Percentiles rank a stretch among this genome's conserved stretches.
Conservation (phyloP, 1,140 invertebrate species). For the Drosophila hydei region DNA sequence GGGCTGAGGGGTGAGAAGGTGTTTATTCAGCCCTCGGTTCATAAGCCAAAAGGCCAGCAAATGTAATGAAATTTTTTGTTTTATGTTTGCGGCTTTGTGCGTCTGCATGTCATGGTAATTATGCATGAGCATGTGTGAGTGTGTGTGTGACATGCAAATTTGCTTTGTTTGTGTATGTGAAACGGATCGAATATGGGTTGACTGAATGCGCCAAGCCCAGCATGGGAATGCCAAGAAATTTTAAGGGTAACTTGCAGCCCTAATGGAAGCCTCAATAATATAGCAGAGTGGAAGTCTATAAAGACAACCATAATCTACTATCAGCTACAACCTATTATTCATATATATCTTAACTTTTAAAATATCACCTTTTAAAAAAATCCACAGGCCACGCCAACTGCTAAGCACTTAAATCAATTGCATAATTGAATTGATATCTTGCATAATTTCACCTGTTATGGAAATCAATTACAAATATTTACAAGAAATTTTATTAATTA, state of each 20-base stretch:
- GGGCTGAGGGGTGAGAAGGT: conserved; percentile 6
- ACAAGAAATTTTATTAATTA: conserved; percentile 29
- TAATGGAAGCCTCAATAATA: neutral
- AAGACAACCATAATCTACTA: too few relatives aligned
- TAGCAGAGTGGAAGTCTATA: too few relatives aligned
- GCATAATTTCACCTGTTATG: conserved; percentile 18
- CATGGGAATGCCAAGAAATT: conserved; percentile 14
- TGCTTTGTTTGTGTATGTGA: neutral
- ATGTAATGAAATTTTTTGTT: conserved; percentile 66
- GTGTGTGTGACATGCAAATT: conserved; percentile 26
- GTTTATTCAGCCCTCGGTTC: conserved; percentile 1
- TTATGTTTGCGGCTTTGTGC: conserved; percentile 53
- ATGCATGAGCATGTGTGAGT: conserved; percentile 22
- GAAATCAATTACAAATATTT: conserved; percentile 19
- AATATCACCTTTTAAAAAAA: too few relatives aligned
- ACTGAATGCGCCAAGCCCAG: neutral
- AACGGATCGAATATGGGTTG: conserved; percentile 5
- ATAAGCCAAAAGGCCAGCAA: conserved; percentile 45
- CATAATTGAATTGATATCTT: conserved; percentile 3
- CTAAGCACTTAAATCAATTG: neutral
- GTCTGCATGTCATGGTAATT: conserved; percentile 73
- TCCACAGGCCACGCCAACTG: neutral
- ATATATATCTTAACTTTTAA: too few relatives aligned
- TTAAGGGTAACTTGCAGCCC: neutral
- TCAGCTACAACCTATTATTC: too few relatives aligned